Evolutionary conservation across 2,888 invertebrate genomes (phyloP).

Genomic region (Aelia acuminata): DNA sequence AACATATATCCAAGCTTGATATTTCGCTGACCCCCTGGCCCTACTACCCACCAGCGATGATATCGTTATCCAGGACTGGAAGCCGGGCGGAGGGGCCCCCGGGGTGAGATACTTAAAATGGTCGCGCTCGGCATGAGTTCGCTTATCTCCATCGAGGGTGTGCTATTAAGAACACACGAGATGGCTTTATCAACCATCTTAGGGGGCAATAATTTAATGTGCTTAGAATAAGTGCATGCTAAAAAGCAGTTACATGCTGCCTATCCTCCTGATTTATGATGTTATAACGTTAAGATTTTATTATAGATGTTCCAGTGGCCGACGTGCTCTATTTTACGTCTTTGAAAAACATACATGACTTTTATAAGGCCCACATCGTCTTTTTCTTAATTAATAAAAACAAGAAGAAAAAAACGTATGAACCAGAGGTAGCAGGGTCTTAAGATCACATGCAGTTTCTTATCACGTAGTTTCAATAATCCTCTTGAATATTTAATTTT

Average conservation of each 20-base stretch:
- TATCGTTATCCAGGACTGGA: background rate
- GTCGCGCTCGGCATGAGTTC: conserved; percentile 15
- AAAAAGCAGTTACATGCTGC: conserved; percentile 15
- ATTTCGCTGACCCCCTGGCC: background rate
- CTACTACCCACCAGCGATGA: background rate
- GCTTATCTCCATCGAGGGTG: conserved; percentile 19
- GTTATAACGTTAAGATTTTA: background rate
- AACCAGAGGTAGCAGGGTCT: background rate
- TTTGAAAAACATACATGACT: background rate
- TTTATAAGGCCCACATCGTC: too few relatives aligned
- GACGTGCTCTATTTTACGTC: background rate
- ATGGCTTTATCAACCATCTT: conserved; percentile 11
- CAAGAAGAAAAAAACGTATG: too few relatives aligned
- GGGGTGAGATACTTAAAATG: conserved; percentile 49
- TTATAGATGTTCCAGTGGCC: background rate
- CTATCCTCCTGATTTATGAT: background rate
- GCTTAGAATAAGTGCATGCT: conserved; percentile 39
- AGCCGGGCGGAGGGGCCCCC: background rate
- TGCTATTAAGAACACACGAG: conserved; percentile 30
- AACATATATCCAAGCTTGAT: background rate
- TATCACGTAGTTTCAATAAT: background rate
- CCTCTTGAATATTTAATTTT: background rate
- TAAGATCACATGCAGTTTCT: background rate
- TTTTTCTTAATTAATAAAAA: background rate
- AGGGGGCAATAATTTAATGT: conserved; percentile 24